These are phyloP conservation scores for Rana temporaria DNA, from an alignment of 2,113 vertebrate genomes.

Conservation along the genomic window DNA sequence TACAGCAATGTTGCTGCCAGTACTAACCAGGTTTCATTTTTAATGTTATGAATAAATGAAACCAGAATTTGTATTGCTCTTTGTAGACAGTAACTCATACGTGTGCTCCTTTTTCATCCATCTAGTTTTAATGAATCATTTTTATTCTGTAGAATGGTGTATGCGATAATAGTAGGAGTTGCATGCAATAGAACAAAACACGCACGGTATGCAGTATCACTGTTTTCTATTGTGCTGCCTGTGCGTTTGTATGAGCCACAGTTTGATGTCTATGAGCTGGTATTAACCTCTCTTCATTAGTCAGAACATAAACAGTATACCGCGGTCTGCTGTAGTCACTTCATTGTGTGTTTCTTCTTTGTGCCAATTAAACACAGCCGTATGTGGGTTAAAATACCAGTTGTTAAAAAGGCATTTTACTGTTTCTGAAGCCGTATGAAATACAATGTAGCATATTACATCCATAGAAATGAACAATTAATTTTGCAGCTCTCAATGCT, in stretches of 20 bases:
- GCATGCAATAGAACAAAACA: background rate
- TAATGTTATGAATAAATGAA: no score
- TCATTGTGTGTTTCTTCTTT: constrained; percentile 21
- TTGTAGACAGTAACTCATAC: no score
- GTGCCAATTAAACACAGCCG: constrained; percentile 35
- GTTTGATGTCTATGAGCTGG: constrained; percentile 15
- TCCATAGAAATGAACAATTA: no score
- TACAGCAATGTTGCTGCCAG: no score
- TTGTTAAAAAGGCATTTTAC: constrained; percentile 24
- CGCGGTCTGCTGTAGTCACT: background rate
- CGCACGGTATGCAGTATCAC: background rate
- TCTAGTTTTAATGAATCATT: no score
- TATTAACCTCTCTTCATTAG: constrained; percentile 9
- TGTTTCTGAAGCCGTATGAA: background rate
- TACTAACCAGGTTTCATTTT: no score
- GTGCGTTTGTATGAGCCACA: background rate
- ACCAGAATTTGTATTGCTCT: no score
- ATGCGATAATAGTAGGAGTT: background rate
- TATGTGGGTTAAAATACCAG: background rate
- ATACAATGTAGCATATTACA: background rate
- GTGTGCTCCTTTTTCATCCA: no score
- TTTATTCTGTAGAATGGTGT: no score
- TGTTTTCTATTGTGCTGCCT: background rate
- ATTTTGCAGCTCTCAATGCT: no score
- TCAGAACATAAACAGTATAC: background rate